Base-by-base conservation (phyloP, 2,797 vertebrate species). In the Micrastur ruficollis region DNA sequence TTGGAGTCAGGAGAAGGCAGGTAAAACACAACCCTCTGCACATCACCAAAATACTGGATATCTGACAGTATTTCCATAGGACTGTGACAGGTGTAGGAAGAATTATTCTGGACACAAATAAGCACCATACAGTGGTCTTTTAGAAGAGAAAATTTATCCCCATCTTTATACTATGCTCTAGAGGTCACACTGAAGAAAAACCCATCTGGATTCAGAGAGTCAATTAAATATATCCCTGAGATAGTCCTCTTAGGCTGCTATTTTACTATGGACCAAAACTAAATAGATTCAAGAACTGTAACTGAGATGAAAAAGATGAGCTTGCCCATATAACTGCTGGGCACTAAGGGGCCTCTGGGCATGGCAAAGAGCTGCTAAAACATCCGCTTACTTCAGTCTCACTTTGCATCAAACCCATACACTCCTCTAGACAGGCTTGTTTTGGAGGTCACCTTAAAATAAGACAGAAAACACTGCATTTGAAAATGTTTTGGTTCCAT, bases 381-480 rank as follows among this genome's bases (percentile, higher is more conserved):
- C 18, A 47, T 36, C 44, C 1, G 0, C 18, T 67, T 6, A 38
- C 49, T 67, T 62, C 47, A 53, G 19, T 5, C 1, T 0, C 49
- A n/a, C 32, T 67, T 78, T 5, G 7, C 55, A 47, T 56, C 46
- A 86, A 87, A 72, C 10, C 19, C n/a, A 20, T 46, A 36, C 49
- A 15, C 25, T 73, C n/a, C 62, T 83, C 67, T n/a, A 29, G 31
- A 25, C 17, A 32, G 21, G 27, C 27, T 68, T 71, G 32, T 26
- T 58, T 65, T 68, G 55, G 65, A 78, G 73, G 56, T 81, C 71
- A 90, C 63, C 63, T 82, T 85, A 55, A 66, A 29, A 40, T 22
- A 40, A 40, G 16, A 50, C 58, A 74, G 12, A 74, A 58, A 93
- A n/a, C 19, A 21, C 8, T 29, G 44, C 34, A 53, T 62, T 75